Evolutionary conservation across 2,888 invertebrate genomes (phyloP).

Genomic region (Caenorhabditis sp.): DNA sequence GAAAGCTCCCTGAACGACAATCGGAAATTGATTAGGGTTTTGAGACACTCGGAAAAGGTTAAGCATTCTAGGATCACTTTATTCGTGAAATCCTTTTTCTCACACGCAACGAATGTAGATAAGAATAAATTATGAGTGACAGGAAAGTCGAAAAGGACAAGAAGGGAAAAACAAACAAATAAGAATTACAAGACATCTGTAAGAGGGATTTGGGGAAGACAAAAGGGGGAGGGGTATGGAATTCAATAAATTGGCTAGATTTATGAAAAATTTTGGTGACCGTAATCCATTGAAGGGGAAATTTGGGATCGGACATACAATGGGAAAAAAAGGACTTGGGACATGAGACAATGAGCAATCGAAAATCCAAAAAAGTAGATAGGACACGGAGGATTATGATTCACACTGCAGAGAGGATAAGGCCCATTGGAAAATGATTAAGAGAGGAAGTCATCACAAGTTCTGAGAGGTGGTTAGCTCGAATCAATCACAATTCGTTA

Average conservation of each 20-base stretch:
- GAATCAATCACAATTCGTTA: slow-evolving; percentile 60
- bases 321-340: slow-evolving; percentile 39
- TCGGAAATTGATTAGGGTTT: slow-evolving; percentile 17
- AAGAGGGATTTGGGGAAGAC: neutral
- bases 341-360: slow-evolving; percentile 55
- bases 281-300: slow-evolving; percentile 39
- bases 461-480: slow-evolving; percentile 38
- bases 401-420: slow-evolving; percentile 49
- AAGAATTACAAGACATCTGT: slow-evolving; percentile 15
- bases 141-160: slow-evolving; percentile 29
- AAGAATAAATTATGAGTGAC: slow-evolving; percentile 54
- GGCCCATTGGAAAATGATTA: slow-evolving; percentile 51
- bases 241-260: slow-evolving; percentile 47
- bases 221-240: slow-evolving; percentile 6
- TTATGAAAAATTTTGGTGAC: slow-evolving; percentile 49
- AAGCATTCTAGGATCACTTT: slow-evolving; percentile 41
- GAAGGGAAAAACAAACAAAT: slow-evolving; percentile 36
- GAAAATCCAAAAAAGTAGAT: slow-evolving; percentile 41
- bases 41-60: slow-evolving; percentile 17
- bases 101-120: slow-evolving; percentile 56
- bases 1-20: slow-evolving; percentile 48
- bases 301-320: slow-evolving; percentile 39
- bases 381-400: slow-evolving; percentile 52
- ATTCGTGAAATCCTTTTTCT: slow-evolving; percentile 34
- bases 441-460: slow-evolving; percentile 53